Evolutionary conservation across 2,797 vertebrate species (phyloP).

Genomic region (Hyperoplus lanceolatus): DNA sequence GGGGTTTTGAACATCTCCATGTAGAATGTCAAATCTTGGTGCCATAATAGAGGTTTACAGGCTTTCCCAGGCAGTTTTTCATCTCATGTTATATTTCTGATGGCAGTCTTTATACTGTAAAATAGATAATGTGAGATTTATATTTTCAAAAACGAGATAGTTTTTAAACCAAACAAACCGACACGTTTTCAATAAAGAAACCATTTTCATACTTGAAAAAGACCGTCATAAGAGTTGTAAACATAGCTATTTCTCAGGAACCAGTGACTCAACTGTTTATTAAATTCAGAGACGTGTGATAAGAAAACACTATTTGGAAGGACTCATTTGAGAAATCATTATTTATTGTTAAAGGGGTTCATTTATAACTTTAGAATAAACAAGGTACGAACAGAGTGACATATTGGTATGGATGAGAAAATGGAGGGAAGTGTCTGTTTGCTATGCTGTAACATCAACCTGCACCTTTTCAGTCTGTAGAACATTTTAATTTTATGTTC

Average conservation of each 20-base stretch:
- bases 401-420: no score
- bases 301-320: not conserved
- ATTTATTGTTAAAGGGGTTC: not conserved
- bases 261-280: not conserved
- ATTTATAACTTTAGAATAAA: no score
- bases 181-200: not conserved
- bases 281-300: not conserved
- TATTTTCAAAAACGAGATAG: not conserved
- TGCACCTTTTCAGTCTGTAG: no score
- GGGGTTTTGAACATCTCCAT: constrained; percentile 33
- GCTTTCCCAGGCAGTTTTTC: constrained; percentile 34
- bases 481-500: no score
- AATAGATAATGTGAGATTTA: not conserved
- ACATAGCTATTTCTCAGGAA: not conserved
- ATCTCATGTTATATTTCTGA: not conserved
- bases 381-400: no score
- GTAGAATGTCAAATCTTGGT: constrained; percentile 70
- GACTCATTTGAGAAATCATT: not conserved
- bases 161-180: not conserved
- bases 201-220: not conserved
- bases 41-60: constrained; percentile 26
- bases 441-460: no score
- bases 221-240: not conserved
- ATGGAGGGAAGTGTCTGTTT: no score
- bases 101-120: not conserved